Base-by-base conservation (phyloP, 1,140 invertebrate genomes). In the Drosophila parvula region DNA sequence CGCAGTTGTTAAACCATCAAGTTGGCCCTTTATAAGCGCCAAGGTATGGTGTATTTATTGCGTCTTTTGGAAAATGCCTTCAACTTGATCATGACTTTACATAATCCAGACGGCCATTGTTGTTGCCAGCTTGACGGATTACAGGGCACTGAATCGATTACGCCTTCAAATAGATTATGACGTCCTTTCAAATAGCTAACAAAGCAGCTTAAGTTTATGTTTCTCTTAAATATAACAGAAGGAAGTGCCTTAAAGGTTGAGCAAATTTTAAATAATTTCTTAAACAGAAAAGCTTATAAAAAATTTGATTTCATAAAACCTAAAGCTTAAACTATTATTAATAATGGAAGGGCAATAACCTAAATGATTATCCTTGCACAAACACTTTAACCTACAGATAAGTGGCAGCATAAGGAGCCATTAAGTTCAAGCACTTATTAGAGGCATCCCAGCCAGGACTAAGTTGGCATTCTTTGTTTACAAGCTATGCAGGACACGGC, bases 21-120 rank as follows among this genome's bases (percentile, higher is more conserved):
- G 28, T 27, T 41, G 44, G 38, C 34, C 38, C 32, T 41, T 57
- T 44, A 38, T n/a, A 36, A 51, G 5, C 38, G 38, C 28, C 45
- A 11, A 27, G 12, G 14, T 50, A 1, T 48, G 3, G 5, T 10
- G 16, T 28, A 61, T 74, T 75, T 56, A 50, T 48, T 40, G 10
- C 59, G 71, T 44, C 27, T 64, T 32, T 38, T 51, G 38, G 30
- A 16, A 45, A 53, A 44, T 50, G 62, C 73, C 50, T 62, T 56
- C 38, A 75, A 40, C 67, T 68, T 40, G 43, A 70, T 48, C 64
- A 59, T 71, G 69, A 71, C 43, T 59, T 22, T 14, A 5, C 67
- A 59, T 12, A 59, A 59, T 50, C 12, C 7, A 10, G 36, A 3
- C 22, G 7, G 7, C 44, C 36, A 30, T 58, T 59, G 36, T 69